Evolutionary conservation across 2,888 invertebrate species (phyloP).

Genomic region (Synergus umbraculus): DNA sequence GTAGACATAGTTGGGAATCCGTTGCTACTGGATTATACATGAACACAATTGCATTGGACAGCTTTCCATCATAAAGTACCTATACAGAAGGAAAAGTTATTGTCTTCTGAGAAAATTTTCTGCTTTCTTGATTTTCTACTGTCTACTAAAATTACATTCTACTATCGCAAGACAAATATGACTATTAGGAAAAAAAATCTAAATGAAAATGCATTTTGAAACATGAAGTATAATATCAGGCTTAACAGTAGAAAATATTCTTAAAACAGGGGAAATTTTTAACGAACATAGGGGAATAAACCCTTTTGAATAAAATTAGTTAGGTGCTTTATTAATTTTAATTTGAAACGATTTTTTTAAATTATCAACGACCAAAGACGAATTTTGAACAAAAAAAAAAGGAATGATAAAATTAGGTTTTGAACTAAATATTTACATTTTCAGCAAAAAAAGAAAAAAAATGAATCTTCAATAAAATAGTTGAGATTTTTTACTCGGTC

Average conservation of each 20-base stretch:
- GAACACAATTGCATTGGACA: constrained; percentile 97
- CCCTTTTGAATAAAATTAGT: too few relatives aligned
- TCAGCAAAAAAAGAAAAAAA: too few relatives aligned
- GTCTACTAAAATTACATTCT: background rate
- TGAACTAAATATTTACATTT: too few relatives aligned
- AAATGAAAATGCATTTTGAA: background rate
- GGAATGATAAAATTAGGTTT: too few relatives aligned
- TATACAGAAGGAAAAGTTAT: constrained; percentile 75
- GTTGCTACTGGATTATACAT: constrained; percentile 99
- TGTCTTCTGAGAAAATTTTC: background rate
- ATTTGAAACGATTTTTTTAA: too few relatives aligned
- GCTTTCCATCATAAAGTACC: constrained; percentile 98
- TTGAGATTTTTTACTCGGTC: too few relatives aligned
- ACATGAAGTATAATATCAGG: background rate
- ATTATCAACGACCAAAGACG: too few relatives aligned
- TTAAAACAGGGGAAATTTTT: too few relatives aligned
- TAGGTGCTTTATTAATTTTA: too few relatives aligned
- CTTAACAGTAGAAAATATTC: too few relatives aligned
- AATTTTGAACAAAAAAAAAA: background rate
- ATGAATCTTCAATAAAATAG: too few relatives aligned
- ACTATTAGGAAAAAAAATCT: background rate
- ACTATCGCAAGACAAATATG: background rate
- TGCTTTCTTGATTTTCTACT: background rate
- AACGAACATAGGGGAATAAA: too few relatives aligned
- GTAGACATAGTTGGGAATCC: constrained; percentile 98